These are phyloP conservation scores for Homarus gammarus DNA, from an alignment of 2,888 invertebrate genomes.

Conservation along the genomic window DNA sequence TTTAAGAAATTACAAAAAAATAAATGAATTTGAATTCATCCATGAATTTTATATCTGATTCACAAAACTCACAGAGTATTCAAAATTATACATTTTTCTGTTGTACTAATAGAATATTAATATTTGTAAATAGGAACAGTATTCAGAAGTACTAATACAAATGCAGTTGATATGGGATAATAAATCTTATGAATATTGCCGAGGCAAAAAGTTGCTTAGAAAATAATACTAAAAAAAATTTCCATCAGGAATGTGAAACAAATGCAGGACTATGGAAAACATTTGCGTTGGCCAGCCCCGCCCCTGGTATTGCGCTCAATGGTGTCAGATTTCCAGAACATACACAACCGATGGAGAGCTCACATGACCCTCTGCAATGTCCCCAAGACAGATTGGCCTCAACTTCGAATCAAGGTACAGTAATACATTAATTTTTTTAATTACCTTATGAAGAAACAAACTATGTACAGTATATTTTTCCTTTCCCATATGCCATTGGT, in stretches of 20 bases:
- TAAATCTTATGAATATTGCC: background rate
- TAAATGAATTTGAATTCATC: too few relatives aligned
- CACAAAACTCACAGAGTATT: too few relatives aligned
- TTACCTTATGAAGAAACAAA: too few relatives aligned
- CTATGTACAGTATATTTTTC: too few relatives aligned
- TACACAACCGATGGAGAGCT: slow-evolving; percentile 92
- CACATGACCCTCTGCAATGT: slow-evolving; percentile 90
- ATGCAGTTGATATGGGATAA: too few relatives aligned
- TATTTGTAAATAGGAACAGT: too few relatives aligned
- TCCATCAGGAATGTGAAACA: slow-evolving; percentile 82
- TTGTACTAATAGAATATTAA: too few relatives aligned
- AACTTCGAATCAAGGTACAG: slow-evolving; percentile 89
- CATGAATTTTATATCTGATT: too few relatives aligned
- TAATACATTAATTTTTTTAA: slow-evolving; percentile 77
- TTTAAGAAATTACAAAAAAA: too few relatives aligned
- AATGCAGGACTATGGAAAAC: slow-evolving; percentile 88
- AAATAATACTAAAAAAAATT: background rate
- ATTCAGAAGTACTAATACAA: too few relatives aligned
- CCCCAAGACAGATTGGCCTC: slow-evolving; percentile 91
- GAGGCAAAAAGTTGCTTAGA: background rate
- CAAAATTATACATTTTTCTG: too few relatives aligned
- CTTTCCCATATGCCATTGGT: too few relatives aligned
- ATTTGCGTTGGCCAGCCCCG: slow-evolving; percentile 89
- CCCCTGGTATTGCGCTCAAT: slow-evolving; percentile 85
- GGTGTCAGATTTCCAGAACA: slow-evolving; percentile 83